Percentiles rank a stretch among this genome's conserved stretches.
Evolutionary conservation across 2,797 vertebrate species (phyloP).

Genomic region (Buphagus erythrorhynchus): DNA sequence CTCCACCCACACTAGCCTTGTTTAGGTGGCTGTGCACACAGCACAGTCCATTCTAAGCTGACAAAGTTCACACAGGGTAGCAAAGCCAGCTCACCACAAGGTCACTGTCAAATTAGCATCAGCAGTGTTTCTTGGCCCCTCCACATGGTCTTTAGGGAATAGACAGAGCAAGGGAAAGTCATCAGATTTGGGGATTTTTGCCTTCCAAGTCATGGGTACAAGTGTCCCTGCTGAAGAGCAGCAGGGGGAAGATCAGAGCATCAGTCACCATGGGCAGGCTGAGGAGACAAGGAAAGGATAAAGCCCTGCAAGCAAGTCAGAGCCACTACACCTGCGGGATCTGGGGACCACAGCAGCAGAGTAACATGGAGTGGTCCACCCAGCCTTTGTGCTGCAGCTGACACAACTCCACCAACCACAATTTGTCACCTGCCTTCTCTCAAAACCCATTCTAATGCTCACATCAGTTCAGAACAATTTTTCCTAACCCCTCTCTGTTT

Average conservation of each 20-base stretch:
- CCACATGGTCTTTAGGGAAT: fast-evolving
- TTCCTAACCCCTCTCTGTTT: background rate
- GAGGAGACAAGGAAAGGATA: background rate
- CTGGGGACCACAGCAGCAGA: background rate
- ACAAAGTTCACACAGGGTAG: background rate
- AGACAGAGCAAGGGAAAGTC: background rate
- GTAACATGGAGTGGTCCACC: fast-evolving
- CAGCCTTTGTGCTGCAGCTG: background rate
- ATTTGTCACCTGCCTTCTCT: background rate
- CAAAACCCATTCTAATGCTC: background rate
- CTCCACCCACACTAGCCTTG: background rate
- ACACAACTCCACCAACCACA: background rate
- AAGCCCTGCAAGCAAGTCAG: fast-evolving
- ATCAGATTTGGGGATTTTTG: fast-evolving
- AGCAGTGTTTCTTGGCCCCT: background rate
- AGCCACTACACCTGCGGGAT: fast-evolving
- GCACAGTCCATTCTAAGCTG: background rate
- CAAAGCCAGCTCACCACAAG: background rate
- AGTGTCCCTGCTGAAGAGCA: background rate
- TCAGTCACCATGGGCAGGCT: fast-evolving
- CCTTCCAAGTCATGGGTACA: background rate
- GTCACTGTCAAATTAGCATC: background rate
- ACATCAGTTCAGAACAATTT: background rate
- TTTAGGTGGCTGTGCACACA: background rate
- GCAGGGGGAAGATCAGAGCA: background rate